These are phyloP conservation scores for Corythornis leucogaster DNA, from an alignment of 2,797 vertebrate genomes.

Conservation along the genomic window DNA sequence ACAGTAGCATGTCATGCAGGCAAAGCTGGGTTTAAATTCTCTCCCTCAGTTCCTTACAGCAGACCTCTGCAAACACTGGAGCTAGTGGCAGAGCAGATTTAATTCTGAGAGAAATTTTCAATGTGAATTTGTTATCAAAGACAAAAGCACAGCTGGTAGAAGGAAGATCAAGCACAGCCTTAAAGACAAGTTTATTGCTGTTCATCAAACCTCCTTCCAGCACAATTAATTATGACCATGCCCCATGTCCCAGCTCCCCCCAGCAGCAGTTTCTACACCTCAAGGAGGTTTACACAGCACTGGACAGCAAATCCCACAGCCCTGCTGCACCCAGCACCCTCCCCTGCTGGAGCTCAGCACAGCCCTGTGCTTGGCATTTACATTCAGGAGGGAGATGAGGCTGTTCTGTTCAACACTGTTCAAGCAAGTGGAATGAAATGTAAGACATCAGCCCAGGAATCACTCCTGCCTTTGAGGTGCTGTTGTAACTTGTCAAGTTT, in stretches of 20 bases:
- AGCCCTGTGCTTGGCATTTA: not conserved
- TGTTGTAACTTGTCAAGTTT: conserved; percentile 21
- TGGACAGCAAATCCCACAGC: rapidly evolving
- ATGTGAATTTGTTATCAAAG: not conserved
- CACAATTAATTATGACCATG: rapidly evolving
- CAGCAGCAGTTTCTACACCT: not conserved
- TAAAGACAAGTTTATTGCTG: not conserved
- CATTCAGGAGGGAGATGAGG: not conserved
- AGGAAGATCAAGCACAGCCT: not conserved
- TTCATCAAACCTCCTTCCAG: not conserved
- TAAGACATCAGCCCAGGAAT: not conserved
- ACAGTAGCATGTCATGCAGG: not conserved
- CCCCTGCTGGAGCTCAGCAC: rapidly evolving
- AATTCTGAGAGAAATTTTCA: not conserved
- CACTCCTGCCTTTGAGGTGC: not conserved
- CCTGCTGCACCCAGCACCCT: not conserved
- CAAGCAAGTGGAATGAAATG: not conserved
- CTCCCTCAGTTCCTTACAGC: not conserved
- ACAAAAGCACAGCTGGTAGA: not conserved
- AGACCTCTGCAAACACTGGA: not conserved
- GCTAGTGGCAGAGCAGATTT: not conserved
- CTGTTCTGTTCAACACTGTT: not conserved
- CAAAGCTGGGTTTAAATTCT: not conserved
- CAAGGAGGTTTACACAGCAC: not conserved
- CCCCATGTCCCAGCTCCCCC: not conserved